Base-by-base conservation (phyloP, 2,888 invertebrate species). In the Rhorus exstirpatorius region DNA sequence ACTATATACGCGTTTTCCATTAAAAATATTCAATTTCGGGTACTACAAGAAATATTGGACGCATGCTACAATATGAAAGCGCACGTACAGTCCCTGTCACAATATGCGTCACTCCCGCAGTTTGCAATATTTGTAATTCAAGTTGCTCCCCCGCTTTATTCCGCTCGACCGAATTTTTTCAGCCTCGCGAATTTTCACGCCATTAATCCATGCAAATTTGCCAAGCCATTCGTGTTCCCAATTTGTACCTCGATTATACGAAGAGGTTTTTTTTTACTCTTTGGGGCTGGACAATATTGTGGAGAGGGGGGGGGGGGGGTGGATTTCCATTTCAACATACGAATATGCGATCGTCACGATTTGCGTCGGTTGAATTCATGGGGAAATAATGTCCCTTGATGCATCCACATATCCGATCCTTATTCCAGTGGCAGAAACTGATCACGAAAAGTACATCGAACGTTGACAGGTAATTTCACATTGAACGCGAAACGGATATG, bases 181-280 rank as follows among this genome's bases (percentile, higher is more conserved):
- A 49, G 41, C 71, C 76, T 63, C 65, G 17, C 58, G 76, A 72
- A 61, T 53, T 53, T n/a, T 81, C 72, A 51, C 60, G 26, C 76
- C 60, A 60, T 72, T 72, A 60, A 81, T 81, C 67, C 81, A 77
- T 72, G 81, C 81, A 72, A 72, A 81, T 81, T 81, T 31, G 51
- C 49, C 71, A 24, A 41, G 53, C 72, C 72, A n/a, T 10, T 35
- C 72, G 17, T 72, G 67, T 67, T 68, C 53, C 60, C 72, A 72
- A 77, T 81, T 68, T 77, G 72, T 72, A 72, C 72, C 71, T 53
- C 81, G 60, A 53, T 81, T 77, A 68, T 72, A 53, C 46, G 55
- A 63, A 31, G 38, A 21, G n/a, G 70, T 76, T 68, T 53, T 63
- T 41, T 53, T 44, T 14, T 24, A 17, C 7, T 14, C 14, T 8